Conservation (phyloP, 2,113 vertebrate genomes). For the Corythoichthys intestinalis region DNA sequence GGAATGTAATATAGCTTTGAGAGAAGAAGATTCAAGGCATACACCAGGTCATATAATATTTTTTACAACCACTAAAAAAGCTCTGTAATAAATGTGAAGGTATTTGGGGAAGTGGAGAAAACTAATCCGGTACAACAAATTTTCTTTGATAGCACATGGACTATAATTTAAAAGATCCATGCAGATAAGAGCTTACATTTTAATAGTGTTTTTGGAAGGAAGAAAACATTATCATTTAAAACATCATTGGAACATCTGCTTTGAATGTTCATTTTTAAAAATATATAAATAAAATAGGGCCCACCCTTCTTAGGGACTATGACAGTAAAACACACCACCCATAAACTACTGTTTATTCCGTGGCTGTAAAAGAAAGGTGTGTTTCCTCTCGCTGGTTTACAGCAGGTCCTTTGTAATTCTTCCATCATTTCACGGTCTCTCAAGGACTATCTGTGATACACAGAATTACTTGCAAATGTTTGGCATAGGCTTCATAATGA, state of each 20-base stretch:
- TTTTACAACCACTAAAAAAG: conserved; percentile 12
- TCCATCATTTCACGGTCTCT: conserved; percentile 50
- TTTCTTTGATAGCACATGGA: conserved; percentile 13
- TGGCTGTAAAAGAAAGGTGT: conserved; percentile 72
- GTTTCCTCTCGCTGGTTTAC: conserved; percentile 61
- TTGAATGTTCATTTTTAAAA: conserved; percentile 20
- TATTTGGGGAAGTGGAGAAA: not conserved
- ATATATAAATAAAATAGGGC: conserved; percentile 8
- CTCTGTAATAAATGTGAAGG: not conserved
- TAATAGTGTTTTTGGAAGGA: not conserved
- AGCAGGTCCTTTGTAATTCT: conserved; percentile 36
- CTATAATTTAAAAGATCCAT: conserved; percentile 16
- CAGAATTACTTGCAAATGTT: conserved; percentile 65
- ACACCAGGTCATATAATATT: not conserved
- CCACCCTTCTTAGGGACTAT: conserved; percentile 57
- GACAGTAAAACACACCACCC: conserved; percentile 54
- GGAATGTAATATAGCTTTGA: not conserved
- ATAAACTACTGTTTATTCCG: conserved; percentile 78
- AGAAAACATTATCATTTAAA: not conserved
- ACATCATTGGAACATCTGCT: not conserved
- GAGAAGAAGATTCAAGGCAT: conserved; percentile 6
- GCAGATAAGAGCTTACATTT: conserved; percentile 13
- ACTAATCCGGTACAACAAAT: conserved; percentile 6
- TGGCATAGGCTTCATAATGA: too few species aligned
- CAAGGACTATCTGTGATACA: conserved; percentile 59